Conservation (phyloP, 2,113 vertebrate species). For the Hippoglossus stenolepis region DNA sequence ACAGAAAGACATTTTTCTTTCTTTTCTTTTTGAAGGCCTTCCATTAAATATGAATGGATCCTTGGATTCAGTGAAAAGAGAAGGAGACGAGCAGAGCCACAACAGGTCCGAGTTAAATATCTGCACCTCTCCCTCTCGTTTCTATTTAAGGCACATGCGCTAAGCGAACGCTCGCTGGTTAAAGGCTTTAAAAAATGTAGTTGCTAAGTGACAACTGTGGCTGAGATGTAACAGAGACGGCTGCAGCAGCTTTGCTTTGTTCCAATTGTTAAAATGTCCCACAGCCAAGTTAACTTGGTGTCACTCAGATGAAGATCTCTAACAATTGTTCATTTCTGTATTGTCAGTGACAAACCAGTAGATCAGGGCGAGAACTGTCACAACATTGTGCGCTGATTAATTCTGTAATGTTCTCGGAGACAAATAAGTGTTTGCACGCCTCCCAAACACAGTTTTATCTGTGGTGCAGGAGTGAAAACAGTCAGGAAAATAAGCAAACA, state of each 20-base stretch:
- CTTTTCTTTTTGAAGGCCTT: constrained; percentile 49
- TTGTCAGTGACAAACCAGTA: constrained; percentile 11
- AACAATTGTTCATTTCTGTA: constrained; percentile 34
- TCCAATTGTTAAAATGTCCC: constrained; percentile 10
- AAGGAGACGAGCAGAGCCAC: constrained; percentile 35
- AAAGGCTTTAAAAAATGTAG: constrained; percentile 35
- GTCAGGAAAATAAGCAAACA: constrained; percentile 15
- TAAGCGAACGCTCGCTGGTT: constrained; percentile 20
- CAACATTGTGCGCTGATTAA: constrained; percentile 39
- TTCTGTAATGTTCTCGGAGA: constrained; percentile 38
- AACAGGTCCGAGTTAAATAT: constrained; percentile 53
- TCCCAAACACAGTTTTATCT: constrained; percentile 33
- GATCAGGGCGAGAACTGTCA: constrained; percentile 40
- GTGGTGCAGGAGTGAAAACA: background rate
- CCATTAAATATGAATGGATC: constrained; percentile 75
- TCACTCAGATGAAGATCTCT: constrained; percentile 28
- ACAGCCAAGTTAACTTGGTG: background rate
- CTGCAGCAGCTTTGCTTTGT: constrained; percentile 14
- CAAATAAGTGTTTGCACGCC: constrained; percentile 17
- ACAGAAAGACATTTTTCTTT: constrained; percentile 25
- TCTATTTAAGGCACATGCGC: constrained; percentile 39
- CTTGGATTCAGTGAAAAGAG: constrained; percentile 50
- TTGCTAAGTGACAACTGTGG: constrained; percentile 50
- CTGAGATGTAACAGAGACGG: constrained; percentile 14
- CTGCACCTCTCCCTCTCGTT: constrained; percentile 18